phyloP scores from a whole-genome alignment of 2,888 invertebrate genomes.

The Azorinus chamasolen region DNA sequence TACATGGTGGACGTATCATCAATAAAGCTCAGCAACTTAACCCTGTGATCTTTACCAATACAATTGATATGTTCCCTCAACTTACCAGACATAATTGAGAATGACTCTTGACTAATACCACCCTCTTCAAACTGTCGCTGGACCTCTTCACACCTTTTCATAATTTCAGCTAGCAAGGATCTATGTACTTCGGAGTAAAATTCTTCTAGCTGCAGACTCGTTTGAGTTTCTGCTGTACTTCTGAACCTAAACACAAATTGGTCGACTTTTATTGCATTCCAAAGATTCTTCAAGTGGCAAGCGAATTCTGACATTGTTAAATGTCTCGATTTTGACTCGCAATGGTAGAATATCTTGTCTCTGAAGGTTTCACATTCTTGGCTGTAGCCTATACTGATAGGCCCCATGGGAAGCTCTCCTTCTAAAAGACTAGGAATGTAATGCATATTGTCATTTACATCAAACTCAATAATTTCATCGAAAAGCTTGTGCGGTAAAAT shows the following conservation, averaged over 20 bases:
- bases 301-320: not conserved
- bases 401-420: conserved; percentile 50
- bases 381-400: conserved; percentile 19
- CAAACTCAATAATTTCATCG: conserved; percentile 38
- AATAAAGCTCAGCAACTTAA: no score
- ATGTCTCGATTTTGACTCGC: not conserved
- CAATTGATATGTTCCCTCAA: no score
- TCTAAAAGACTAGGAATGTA: conserved; percentile 36
- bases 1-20: no score
- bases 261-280: conserved; percentile 24
- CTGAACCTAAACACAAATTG: conserved; percentile 21
- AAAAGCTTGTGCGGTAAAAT: conserved; percentile 10
- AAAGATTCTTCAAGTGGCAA: conserved; percentile 3
- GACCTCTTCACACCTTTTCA: no score
- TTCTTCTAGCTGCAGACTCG: conserved; percentile 8
- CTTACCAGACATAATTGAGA: no score
- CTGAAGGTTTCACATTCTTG: conserved; percentile 7
- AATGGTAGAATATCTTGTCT: conserved; percentile 3
- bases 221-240: conserved; percentile 21
- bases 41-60: no score
- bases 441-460: conserved; percentile 9
- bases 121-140: no score
- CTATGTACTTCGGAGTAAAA: not conserved
- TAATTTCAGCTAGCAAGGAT: no score
- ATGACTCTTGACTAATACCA: no score